Percentiles rank a stretch among this genome's conserved stretches.
Conservation (phyloP, 2,113 vertebrate genomes). For the Phycodurus eques region DNA sequence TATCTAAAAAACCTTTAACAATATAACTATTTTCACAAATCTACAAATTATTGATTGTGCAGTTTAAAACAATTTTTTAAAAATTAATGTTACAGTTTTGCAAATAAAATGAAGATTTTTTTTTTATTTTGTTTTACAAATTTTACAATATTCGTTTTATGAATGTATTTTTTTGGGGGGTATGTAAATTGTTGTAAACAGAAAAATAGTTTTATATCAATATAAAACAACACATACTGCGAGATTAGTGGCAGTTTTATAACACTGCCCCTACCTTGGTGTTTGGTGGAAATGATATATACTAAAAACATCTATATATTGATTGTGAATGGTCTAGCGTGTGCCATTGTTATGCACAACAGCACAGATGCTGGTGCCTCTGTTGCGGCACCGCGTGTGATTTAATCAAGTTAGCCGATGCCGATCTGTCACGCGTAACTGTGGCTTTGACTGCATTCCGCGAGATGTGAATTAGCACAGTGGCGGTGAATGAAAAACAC, state of each 20-base stretch:
- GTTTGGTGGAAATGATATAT: background rate
- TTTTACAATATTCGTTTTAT: background rate
- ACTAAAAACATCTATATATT: background rate
- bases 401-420: conserved; percentile 25
- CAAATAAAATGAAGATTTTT: too few relatives aligned
- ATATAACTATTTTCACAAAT: background rate
- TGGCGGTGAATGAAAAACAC: conserved; percentile 8
- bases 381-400: conserved; percentile 5
- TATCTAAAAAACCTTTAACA: background rate
- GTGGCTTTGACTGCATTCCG: conserved; percentile 13
- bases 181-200: background rate
- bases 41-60: background rate
- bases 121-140: too few relatives aligned
- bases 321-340: background rate
- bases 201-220: too few relatives aligned
- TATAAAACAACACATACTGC: too few relatives aligned
- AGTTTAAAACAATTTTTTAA: too few relatives aligned
- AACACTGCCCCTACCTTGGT: background rate
- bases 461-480: conserved; percentile 32
- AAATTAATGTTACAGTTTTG: too few relatives aligned
- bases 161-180: background rate
- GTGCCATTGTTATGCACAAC: background rate
- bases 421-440: conserved; percentile 11
- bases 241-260: too few relatives aligned
- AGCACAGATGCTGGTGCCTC: conserved; percentile 11